A percentile compares a stretch with the other conserved stretches of the same genome.
Conservation (phyloP, 1,140 invertebrate genomes). For the Ctenoplectra terminalis region DNA sequence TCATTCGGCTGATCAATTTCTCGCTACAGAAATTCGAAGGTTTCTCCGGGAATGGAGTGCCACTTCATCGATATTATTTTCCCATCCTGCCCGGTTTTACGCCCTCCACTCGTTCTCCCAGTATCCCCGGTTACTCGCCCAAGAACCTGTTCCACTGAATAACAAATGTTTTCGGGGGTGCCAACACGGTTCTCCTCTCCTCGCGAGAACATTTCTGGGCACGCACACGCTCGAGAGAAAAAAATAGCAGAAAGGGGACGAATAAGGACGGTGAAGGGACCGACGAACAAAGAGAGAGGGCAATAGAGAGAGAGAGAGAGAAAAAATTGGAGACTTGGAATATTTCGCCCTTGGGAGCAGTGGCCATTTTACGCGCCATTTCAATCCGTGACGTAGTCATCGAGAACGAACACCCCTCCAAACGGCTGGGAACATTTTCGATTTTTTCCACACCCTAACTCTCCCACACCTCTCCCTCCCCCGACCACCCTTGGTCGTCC, state of each 20-base stretch:
- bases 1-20: background rate
- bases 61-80: constrained; percentile 42
- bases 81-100: constrained; percentile 11
- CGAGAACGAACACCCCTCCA: constrained; percentile 56
- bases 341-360: constrained; percentile 75
- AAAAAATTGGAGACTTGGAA: constrained; percentile 71
- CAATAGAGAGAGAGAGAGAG: background rate
- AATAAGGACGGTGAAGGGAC: background rate
- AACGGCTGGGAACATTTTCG: constrained; percentile 42
- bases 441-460: constrained; percentile 42
- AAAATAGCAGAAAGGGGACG: background rate
- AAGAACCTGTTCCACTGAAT: constrained; percentile 41
- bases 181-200: background rate
- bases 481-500: background rate
- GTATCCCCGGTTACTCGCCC: background rate
- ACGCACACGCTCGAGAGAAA: background rate
- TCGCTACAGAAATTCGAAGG: no score
- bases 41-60: background rate
- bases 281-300: constrained; percentile 29
- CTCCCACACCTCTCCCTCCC: background rate
- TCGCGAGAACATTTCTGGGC: background rate
- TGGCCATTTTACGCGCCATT: constrained; percentile 80
- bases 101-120: background rate
- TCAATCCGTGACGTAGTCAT: constrained; percentile 78
- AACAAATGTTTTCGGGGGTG: constrained; percentile 30